phyloP scores from a whole-genome alignment of 1,140 invertebrate species.

The Drosophila ohnishii region DNA sequence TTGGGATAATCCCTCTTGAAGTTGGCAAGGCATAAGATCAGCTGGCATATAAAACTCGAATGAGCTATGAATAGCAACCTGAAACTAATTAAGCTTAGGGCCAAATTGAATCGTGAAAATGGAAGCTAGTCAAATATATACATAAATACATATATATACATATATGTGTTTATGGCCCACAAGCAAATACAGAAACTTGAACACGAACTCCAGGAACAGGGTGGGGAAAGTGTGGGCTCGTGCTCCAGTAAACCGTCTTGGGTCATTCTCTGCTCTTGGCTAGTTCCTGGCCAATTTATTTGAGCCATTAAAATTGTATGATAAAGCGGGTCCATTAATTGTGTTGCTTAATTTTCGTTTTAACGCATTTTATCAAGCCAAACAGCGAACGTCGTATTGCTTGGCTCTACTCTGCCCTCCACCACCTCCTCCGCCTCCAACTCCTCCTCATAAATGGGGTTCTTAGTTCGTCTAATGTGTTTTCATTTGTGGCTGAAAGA shows the following conservation, averaged over 20 bases:
- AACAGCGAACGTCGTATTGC: constrained; percentile 40
- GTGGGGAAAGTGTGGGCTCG: constrained; percentile 1
- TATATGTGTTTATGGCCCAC: constrained; percentile 20
- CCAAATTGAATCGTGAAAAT: constrained; percentile 39
- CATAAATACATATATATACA: constrained; percentile 17
- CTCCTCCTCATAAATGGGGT: constrained; percentile 29
- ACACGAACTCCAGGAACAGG: constrained; percentile 5
- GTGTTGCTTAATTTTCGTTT: constrained; percentile 80
- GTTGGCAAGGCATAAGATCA: neutral
- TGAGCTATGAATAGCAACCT: constrained; percentile 25
- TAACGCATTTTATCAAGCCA: constrained; percentile 77
- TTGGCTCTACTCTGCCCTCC: constrained; percentile 1
- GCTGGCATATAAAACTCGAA: constrained; percentile 3
- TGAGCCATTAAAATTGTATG: constrained; percentile 79
- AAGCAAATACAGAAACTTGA: constrained; percentile 31
- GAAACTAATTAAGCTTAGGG: constrained; percentile 43
- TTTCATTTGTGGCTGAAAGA: constrained; percentile 62
- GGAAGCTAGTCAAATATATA: constrained; percentile 17
- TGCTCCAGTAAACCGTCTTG: constrained; percentile 22
- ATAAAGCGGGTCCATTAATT: constrained; percentile 76
- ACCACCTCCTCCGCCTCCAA: neutral
- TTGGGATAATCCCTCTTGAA: constrained; percentile 22
- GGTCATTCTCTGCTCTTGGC: constrained; percentile 35
- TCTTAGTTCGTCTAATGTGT: constrained; percentile 64
- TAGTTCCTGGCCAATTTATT: constrained; percentile 73